Percentiles rank a stretch among this genome's conserved stretches.
These are phyloP conservation scores for Megaustenia siamemsis DNA, from an alignment of 2,888 invertebrate species.

Conservation along the genomic window DNA sequence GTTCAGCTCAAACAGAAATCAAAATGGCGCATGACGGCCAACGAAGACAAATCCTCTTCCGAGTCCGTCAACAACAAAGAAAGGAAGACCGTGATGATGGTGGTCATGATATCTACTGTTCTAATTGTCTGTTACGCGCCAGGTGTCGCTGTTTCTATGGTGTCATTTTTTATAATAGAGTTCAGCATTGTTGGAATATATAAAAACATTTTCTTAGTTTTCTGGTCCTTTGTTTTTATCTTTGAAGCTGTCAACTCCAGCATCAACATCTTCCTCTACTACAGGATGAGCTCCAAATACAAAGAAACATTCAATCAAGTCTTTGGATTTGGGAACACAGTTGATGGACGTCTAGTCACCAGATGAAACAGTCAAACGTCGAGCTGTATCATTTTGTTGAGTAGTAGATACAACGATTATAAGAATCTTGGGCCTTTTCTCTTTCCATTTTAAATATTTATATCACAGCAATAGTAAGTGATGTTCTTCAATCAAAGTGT, in stretches of 20 bases:
- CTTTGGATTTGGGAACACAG: too few species aligned
- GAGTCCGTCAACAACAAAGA: not conserved
- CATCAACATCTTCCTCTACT: slow-evolving; percentile 51
- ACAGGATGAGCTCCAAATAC: slow-evolving; percentile 54
- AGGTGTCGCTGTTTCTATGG: not conserved
- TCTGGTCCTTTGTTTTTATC: slow-evolving; percentile 34
- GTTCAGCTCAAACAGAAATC: not conserved
- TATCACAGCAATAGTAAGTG: too few species aligned
- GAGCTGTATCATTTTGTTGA: too few species aligned
- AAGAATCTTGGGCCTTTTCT: too few species aligned
- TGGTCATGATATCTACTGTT: not conserved
- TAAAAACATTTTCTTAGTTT: not conserved
- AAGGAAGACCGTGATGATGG: not conserved
- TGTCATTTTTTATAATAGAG: not conserved
- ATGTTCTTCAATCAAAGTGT: too few species aligned
- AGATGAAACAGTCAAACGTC: too few species aligned
- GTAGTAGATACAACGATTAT: too few species aligned
- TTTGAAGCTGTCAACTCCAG: slow-evolving; percentile 40
- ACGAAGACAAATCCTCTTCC: not conserved
- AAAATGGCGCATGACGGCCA: slow-evolving; percentile 13
- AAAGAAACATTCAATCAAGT: slow-evolving; percentile 6
- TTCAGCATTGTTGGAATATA: not conserved
- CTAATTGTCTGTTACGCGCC: slow-evolving; percentile 36
- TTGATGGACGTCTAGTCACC: too few species aligned
- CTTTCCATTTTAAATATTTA: too few species aligned